These are phyloP conservation scores for Endotricha flammealis DNA, from an alignment of 2,888 invertebrate species.

Conservation along the genomic window DNA sequence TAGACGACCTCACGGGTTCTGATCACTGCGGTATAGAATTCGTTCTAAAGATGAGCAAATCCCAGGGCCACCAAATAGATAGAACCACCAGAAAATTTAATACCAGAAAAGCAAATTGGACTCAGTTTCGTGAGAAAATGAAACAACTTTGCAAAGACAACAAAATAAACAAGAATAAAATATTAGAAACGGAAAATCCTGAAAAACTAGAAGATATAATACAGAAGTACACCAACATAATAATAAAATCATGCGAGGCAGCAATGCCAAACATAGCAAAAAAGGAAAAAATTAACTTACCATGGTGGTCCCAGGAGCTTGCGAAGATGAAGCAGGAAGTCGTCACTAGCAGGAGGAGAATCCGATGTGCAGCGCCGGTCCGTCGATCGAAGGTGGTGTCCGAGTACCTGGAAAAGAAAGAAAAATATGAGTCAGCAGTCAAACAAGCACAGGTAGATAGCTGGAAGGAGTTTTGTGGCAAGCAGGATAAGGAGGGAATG, in stretches of 20 bases:
- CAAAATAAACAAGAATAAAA: neutral
- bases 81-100: neutral
- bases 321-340: constrained; percentile 8
- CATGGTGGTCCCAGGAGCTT: constrained; percentile 18
- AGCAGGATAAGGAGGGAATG: no score
- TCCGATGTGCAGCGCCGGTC: constrained; percentile 11
- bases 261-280: constrained; percentile 11
- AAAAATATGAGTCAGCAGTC: neutral
- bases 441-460: no score
- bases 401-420: constrained; percentile 6
- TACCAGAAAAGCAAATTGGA: no score
- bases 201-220: constrained; percentile 1
- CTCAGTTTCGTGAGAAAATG: neutral
- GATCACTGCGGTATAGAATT: neutral
- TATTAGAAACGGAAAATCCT: neutral
- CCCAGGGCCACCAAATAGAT: neutral
- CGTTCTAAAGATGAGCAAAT: neutral
- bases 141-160: neutral
- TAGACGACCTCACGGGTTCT: no score
- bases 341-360: neutral
- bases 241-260: constrained; percentile 2
- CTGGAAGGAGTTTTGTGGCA: no score
- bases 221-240: neutral
- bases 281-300: constrained; percentile 5
- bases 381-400: constrained; percentile 7